Evolutionary conservation across 2,888 invertebrate species (phyloP).

Genomic region (Entomobrya multifasciata): DNA sequence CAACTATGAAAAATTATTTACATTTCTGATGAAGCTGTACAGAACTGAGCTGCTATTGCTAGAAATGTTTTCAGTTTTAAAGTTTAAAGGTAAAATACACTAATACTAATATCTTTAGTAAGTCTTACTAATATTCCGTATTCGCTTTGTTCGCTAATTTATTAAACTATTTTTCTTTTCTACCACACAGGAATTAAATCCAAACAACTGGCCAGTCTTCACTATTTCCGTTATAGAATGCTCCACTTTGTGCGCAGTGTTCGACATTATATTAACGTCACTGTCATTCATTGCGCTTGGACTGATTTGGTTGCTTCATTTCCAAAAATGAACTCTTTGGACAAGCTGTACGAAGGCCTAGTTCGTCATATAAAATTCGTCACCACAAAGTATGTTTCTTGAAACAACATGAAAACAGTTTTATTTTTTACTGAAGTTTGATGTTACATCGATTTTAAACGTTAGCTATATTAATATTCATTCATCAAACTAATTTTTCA

Average conservation of each 20-base stretch:
- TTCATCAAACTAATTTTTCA: conserved; percentile 77
- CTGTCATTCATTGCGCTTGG: conserved; percentile 89
- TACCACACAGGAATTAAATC: conserved; percentile 81
- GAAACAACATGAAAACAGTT: too few species aligned
- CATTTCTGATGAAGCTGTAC: conserved; percentile 88
- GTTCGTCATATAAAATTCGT: conserved; percentile 89
- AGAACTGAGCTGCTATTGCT: conserved; percentile 89
- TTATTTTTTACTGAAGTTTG: background rate
- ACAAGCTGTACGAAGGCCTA: conserved; percentile 88
- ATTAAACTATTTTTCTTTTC: background rate
- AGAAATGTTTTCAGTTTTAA: conserved; percentile 84
- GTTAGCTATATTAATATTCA: too few species aligned
- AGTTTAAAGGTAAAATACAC: conserved; percentile 77
- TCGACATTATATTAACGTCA: conserved; percentile 89
- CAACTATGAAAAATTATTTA: conserved; percentile 89
- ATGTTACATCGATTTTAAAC: too few species aligned
- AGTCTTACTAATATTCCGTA: background rate
- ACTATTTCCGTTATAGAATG: conserved; percentile 88
- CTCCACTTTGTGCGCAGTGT: conserved; percentile 88
- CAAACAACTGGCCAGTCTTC: conserved; percentile 87
- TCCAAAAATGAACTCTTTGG: conserved; percentile 85
- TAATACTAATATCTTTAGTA: background rate
- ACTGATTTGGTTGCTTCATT: conserved; percentile 87
- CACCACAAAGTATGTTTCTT: conserved; percentile 85
- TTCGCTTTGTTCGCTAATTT: background rate